These are phyloP conservation scores for Ectemnius cavifrons DNA, from an alignment of 2,888 invertebrate species.

Conservation along the genomic window DNA sequence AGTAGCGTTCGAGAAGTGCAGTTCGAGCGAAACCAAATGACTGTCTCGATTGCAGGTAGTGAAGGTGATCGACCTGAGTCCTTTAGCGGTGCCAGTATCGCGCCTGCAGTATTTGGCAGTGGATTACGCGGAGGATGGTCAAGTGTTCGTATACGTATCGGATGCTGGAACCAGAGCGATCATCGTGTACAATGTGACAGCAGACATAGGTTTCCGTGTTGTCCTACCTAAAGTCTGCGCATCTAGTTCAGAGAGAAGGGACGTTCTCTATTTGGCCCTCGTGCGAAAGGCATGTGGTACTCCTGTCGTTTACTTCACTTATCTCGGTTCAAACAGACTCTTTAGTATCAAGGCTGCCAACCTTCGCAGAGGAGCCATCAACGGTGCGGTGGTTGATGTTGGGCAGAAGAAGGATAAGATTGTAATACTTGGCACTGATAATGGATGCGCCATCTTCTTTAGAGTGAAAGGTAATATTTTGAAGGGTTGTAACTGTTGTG, in stretches of 20 bases:
- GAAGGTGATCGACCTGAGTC: slow-evolving; percentile 82
- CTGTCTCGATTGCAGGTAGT: slow-evolving; percentile 74
- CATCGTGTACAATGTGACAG: slow-evolving; percentile 80
- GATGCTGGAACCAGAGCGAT: slow-evolving; percentile 83
- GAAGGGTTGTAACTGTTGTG: background rate
- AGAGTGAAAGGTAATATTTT: slow-evolving; percentile 72
- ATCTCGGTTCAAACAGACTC: slow-evolving; percentile 80
- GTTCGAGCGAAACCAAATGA: background rate
- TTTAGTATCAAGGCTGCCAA: slow-evolving; percentile 81
- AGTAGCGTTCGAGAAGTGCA: no score
- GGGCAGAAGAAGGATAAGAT: slow-evolving; percentile 81
- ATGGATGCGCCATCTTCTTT: slow-evolving; percentile 82
- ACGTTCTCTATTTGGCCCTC: slow-evolving; percentile 82
- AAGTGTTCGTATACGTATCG: slow-evolving; percentile 82
- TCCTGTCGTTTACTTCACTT: slow-evolving; percentile 81
- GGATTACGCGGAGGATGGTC: slow-evolving; percentile 83
- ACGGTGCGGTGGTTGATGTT: slow-evolving; percentile 81
- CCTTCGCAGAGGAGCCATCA: slow-evolving; percentile 80
- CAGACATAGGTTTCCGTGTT: slow-evolving; percentile 80
- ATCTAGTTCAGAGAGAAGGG: slow-evolving; percentile 74
- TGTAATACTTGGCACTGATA: slow-evolving; percentile 82
- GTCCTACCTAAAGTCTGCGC: slow-evolving; percentile 80
- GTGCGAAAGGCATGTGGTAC: slow-evolving; percentile 79
- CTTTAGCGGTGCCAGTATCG: slow-evolving; percentile 81
- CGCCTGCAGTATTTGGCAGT: slow-evolving; percentile 85